Evolutionary conservation across 1,140 invertebrate genomes (phyloP).

Genomic region (Dysdera silvatica): DNA sequence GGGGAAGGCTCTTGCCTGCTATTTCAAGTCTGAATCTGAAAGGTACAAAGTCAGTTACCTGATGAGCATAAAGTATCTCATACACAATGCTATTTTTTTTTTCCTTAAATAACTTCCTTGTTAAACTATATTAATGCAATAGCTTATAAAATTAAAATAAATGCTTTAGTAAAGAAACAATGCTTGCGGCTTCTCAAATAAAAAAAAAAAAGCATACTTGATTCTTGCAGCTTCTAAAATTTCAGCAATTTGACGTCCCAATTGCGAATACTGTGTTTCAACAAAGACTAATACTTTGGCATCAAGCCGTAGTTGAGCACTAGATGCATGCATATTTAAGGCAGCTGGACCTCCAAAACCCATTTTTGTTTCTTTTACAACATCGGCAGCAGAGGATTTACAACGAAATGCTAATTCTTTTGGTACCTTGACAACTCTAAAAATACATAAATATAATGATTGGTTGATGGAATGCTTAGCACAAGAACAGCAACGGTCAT

Average conservation of each 20-base stretch:
- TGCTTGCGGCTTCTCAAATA: background rate
- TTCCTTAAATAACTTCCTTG: no score
- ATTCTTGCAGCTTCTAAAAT: slow-evolving; percentile 85
- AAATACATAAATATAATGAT: background rate
- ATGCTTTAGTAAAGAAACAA: no score
- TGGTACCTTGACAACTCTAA: slow-evolving; percentile 19
- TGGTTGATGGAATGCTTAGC: no score
- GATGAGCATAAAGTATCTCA: no score
- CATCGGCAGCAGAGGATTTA: slow-evolving; percentile 14
- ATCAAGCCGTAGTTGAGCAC: slow-evolving; percentile 72
- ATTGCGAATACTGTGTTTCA: slow-evolving; percentile 83
- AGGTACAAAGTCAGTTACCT: no score
- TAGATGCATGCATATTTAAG: slow-evolving; percentile 61
- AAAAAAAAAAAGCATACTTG: slow-evolving; percentile 57
- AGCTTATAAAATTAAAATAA: no score
- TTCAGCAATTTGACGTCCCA: slow-evolving; percentile 86
- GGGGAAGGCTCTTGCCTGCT: slow-evolving; percentile 82
- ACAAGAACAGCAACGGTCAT: no score
- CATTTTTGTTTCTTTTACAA: slow-evolving; percentile 6
- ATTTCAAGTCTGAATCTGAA: slow-evolving; percentile 86
- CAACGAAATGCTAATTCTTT: slow-evolving; percentile 23
- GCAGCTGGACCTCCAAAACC: slow-evolving; percentile 12
- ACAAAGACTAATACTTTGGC: slow-evolving; percentile 88
- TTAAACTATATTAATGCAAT: no score
- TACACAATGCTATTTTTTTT: no score